Percentiles rank a stretch among this genome's conserved stretches.
phyloP scores from a whole-genome alignment of 2,113 vertebrate genomes.

The Lichenostomus cassidix region DNA sequence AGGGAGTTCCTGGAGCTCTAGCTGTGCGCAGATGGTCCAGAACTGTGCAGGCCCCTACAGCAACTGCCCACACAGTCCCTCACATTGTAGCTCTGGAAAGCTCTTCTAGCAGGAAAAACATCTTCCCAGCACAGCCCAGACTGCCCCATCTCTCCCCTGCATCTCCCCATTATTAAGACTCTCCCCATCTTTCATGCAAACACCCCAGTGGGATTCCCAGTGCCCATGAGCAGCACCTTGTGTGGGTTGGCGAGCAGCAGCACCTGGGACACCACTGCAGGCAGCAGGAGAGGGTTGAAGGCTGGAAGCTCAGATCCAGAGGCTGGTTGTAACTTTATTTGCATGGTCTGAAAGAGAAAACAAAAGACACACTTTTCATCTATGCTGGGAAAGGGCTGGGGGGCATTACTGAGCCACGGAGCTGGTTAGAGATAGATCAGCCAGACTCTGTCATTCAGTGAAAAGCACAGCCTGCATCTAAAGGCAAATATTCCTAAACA shows the following conservation, averaged over 20 bases:
- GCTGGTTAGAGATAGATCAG: background rate
- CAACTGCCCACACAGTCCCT: background rate
- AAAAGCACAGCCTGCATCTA: background rate
- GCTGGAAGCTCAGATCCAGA: conserved; percentile 79
- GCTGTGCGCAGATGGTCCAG: background rate
- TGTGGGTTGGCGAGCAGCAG: conserved; percentile 85
- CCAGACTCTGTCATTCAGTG: background rate
- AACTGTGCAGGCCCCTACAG: background rate
- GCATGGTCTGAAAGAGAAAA: conserved; percentile 75
- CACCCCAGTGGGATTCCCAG: accelerated
- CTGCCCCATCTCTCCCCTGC: background rate
- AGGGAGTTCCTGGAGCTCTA: background rate
- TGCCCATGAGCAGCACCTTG: conserved; percentile 56
- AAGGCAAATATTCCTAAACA: background rate
- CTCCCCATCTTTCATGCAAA: background rate
- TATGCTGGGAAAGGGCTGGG: background rate
- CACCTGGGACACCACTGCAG: conserved; percentile 82
- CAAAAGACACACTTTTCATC: background rate
- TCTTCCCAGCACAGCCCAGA: background rate
- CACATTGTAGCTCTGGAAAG: background rate
- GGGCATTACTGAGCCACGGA: background rate
- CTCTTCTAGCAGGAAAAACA: background rate
- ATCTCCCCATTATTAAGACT: background rate
- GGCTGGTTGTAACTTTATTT: conserved; percentile 83
- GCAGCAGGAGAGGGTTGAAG: conserved; percentile 84